These are phyloP conservation scores for Serrognathus titanus DNA, from an alignment of 2,888 invertebrate species.

Conservation along the genomic window DNA sequence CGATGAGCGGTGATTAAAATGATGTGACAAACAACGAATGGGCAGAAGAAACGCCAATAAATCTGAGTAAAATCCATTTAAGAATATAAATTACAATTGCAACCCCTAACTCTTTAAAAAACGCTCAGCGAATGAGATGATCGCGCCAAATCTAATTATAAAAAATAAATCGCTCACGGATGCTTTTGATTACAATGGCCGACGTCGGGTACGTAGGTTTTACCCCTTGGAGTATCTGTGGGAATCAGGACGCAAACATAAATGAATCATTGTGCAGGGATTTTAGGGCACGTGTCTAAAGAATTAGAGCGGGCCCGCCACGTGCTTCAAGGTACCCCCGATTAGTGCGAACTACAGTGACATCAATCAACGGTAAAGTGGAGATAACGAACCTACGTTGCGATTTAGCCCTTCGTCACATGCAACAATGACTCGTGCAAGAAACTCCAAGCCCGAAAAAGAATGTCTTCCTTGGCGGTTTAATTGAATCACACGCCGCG, in stretches of 20 bases:
- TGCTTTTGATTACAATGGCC: slow-evolving; percentile 22
- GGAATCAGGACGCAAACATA: slow-evolving; percentile 41
- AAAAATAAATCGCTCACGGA: slow-evolving; percentile 42
- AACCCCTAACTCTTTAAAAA: background rate
- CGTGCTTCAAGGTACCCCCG: slow-evolving; percentile 40
- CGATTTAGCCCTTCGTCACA: slow-evolving; percentile 27
- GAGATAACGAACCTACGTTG: slow-evolving; percentile 41
- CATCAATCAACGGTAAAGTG: slow-evolving; percentile 46
- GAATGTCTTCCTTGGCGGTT: background rate
- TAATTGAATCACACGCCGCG: slow-evolving; percentile 1
- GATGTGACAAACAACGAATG: background rate
- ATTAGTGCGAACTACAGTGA: slow-evolving; percentile 42
- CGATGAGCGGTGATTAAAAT: background rate
- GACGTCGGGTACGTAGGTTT: slow-evolving; percentile 12
- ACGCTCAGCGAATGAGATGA: slow-evolving; percentile 9
- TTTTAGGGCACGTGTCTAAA: slow-evolving; percentile 40
- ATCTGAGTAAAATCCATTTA: background rate
- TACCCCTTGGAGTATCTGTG: slow-evolving; percentile 34
- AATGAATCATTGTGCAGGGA: slow-evolving; percentile 47
- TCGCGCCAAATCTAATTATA: slow-evolving; percentile 43
- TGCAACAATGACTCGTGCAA: background rate
- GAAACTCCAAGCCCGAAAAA: background rate
- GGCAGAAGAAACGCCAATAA: background rate
- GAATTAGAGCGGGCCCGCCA: background rate
- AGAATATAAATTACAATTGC: background rate